Evolutionary conservation across 1,140 invertebrate genomes (phyloP), one percentile per base, ranked within the genome.

Genomic region (Drosophila nebulosa): DNA sequence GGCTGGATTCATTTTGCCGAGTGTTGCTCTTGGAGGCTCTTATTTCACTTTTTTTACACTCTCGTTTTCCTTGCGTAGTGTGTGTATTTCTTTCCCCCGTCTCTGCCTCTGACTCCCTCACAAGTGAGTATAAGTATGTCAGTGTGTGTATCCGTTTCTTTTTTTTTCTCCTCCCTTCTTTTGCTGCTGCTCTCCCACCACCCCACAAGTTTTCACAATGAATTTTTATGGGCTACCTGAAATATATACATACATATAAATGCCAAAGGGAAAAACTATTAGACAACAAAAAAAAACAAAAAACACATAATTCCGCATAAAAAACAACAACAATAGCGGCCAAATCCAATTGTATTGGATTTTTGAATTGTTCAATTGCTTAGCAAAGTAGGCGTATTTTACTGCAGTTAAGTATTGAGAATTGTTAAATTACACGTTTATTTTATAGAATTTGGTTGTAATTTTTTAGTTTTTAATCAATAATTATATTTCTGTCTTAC

Each of bases 1-100:
- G 27, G 93, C 92, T 86, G 90, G 70, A 78, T 90, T 91, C 91
- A 91, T 91, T 51, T 73, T 69, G 35, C n/a, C n/a, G n/a, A n/a
- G 30, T 39, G 24, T 51, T 64, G 27, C 30, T 53, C 65, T 59
- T 52, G 64, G 50, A 32, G 52, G 42, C 50, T 67, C 69, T 86
- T 39, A 57, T 32, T 51, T 58, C 50, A 42, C 59, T 63, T 14
- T 18, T 6, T 14, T n/a, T n/a, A n/a, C n/a, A n/a, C 4, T 21
- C 24, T 46, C 52, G 27, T 55, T 32, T 22, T 42, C 63, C 53
- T 51, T 24, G 64, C 32, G 60, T 52, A 46, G 27, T 65, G 55
- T 68, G 68, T 68, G 78, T 88, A 69, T 88, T 80, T 78, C 57
- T 52, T 69, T 26, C 56, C 16, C 21, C 39, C 14, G 5, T 6